Conservation (phyloP, 2,888 invertebrate genomes). For the Megamerina dolium region DNA sequence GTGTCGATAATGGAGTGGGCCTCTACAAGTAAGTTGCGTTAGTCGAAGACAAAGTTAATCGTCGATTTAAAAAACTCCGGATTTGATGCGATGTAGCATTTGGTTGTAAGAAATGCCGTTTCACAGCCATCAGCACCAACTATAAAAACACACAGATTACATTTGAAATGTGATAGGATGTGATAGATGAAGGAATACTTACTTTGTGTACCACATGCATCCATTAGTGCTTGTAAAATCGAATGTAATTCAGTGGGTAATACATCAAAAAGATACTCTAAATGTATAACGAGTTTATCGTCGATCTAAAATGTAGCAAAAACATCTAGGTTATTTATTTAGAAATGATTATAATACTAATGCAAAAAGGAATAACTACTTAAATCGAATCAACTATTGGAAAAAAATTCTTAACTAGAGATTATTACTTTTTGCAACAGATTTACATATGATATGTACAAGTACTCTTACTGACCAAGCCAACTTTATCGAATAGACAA, state of each 20-base stretch:
- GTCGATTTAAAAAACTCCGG: constrained; percentile 21
- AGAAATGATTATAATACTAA: too few relatives aligned
- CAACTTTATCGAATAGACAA: constrained; percentile 41
- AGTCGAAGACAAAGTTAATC: constrained; percentile 20
- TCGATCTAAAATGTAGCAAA: constrained; percentile 32
- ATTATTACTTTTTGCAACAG: too few relatives aligned
- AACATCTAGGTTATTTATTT: not conserved
- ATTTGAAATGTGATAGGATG: not conserved
- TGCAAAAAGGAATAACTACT: too few relatives aligned
- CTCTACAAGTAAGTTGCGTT: constrained; percentile 37
- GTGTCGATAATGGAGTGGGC: constrained; percentile 30
- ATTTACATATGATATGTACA: too few relatives aligned
- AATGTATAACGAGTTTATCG: constrained; percentile 31
- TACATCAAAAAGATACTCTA: constrained; percentile 37
- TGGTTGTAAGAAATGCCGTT: constrained; percentile 35
- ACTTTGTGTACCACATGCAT: constrained; percentile 39
- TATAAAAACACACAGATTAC: constrained; percentile 17
- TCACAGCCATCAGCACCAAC: constrained; percentile 44
- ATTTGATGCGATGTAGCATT: constrained; percentile 40
- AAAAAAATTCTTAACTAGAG: too few relatives aligned
- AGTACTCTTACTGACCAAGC: constrained; percentile 31
- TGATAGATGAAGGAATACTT: constrained; percentile 13
- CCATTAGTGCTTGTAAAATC: constrained; percentile 25
- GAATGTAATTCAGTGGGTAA: constrained; percentile 36
- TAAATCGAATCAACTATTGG: too few relatives aligned